Percentiles rank a stretch among this genome's conserved stretches.
Conservation (phyloP, 23 tunicate genomes). For the Trididemnum nubilum region DNA sequence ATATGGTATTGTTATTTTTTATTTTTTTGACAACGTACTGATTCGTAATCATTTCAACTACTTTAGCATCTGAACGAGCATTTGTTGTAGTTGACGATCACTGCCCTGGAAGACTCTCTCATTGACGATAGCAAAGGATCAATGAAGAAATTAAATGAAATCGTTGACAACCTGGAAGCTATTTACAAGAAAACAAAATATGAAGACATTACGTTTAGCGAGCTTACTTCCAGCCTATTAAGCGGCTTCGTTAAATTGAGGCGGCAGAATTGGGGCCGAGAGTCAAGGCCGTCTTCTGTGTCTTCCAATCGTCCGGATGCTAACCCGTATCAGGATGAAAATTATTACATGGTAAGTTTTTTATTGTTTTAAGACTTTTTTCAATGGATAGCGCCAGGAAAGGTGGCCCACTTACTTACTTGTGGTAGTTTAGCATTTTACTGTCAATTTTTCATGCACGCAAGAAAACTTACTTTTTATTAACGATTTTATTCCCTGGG, state of each 20-base stretch:
- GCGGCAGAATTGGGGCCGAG: conserved; percentile 54
- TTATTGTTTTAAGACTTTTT: too few species aligned
- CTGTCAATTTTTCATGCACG: too few species aligned
- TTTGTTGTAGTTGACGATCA: conserved; percentile 43
- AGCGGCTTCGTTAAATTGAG: conserved; percentile 30
- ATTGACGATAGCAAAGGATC: conserved; percentile 48
- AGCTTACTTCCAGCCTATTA: conserved; percentile 16
- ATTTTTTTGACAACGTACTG: too few species aligned
- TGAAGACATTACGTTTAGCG: conserved; percentile 5
- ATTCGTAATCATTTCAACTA: too few species aligned
- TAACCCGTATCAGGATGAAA: conserved; percentile 20
- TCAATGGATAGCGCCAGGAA: too few species aligned
- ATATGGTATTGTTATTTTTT: background rate
- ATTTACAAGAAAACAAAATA: background rate
- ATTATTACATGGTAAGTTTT: conserved; percentile 31
- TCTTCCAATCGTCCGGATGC: conserved; percentile 2
- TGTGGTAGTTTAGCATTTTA: too few species aligned
- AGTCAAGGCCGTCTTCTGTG: conserved; percentile 1
- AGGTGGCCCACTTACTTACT: too few species aligned
- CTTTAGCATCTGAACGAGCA: too few species aligned
- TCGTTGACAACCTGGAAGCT: conserved; percentile 26
- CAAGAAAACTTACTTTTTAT: too few species aligned
- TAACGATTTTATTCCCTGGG: too few species aligned
- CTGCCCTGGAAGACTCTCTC: conserved; percentile 47
- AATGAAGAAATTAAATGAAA: conserved; percentile 21